Percentiles rank a stretch among this genome's conserved stretches.
These are phyloP conservation scores for Hirtodrosophila duncani DNA, from an alignment of 2,888 invertebrate species.

Conservation along the genomic window DNA sequence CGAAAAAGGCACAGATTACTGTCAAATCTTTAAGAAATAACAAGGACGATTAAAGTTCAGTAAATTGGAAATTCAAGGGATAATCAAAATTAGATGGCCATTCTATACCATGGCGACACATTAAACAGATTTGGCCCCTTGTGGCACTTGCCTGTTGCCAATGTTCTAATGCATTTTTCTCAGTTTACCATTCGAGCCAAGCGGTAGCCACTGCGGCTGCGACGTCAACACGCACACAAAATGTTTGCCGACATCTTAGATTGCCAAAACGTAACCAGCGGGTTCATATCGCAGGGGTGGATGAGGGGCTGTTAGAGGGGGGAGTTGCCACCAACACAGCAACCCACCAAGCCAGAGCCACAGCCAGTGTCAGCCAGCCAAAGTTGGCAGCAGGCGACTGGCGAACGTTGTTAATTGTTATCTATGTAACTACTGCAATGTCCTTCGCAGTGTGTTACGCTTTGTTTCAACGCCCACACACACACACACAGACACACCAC, in stretches of 20 bases:
- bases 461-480: constrained; percentile 46
- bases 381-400: constrained; percentile 2
- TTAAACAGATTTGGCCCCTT: too few relatives aligned
- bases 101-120: too few relatives aligned
- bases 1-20: too few relatives aligned
- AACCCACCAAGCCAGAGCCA: background rate
- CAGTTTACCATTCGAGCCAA: background rate
- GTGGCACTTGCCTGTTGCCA: too few relatives aligned
- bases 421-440: constrained; percentile 61
- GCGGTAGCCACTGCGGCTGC: constrained; percentile 12
- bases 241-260: constrained; percentile 70
- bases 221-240: constrained; percentile 59
- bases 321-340: background rate
- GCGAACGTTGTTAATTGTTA: constrained; percentile 64
- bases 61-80: too few relatives aligned
- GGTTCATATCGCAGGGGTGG: constrained; percentile 36
- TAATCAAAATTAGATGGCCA: too few relatives aligned
- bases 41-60: too few relatives aligned
- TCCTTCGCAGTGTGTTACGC: constrained; percentile 29
- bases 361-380: background rate
- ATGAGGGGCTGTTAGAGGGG: background rate
- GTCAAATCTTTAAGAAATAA: too few relatives aligned
- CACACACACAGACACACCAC: constrained; percentile 13
- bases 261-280: constrained; percentile 66
- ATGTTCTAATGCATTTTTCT: too few relatives aligned